Conservation (phyloP, 1,140 invertebrate species). For the Hycleus phaleratus region DNA sequence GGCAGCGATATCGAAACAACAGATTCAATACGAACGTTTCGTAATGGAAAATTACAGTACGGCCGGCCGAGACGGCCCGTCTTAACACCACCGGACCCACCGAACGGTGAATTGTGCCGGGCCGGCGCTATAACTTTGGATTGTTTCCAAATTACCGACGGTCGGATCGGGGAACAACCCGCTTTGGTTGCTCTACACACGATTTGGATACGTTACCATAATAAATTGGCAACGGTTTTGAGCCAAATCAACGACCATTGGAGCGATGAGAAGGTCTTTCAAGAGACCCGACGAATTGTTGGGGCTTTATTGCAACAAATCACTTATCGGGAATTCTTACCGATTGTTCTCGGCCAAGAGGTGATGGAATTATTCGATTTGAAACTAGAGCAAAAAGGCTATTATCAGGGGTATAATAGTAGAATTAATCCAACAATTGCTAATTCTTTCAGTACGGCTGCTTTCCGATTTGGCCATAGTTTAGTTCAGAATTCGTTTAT, state of each 20-base stretch:
- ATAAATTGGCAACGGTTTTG: slow-evolving; percentile 73
- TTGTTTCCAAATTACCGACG: slow-evolving; percentile 71
- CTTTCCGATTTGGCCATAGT: slow-evolving; percentile 93
- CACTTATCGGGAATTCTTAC: slow-evolving; percentile 82
- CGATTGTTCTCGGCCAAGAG: slow-evolving; percentile 62
- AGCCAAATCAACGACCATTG: slow-evolving; percentile 73
- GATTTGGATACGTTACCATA: slow-evolving; percentile 83
- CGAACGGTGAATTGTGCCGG: slow-evolving; percentile 50
- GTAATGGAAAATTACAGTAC: slow-evolving; percentile 57
- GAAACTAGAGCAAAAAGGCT: slow-evolving; percentile 54
- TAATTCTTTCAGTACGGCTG: slow-evolving; percentile 90
- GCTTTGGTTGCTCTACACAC: slow-evolving; percentile 82
- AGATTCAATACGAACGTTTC: slow-evolving; percentile 62
- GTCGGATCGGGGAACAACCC: slow-evolving; percentile 76
- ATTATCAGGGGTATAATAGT: slow-evolving; percentile 65
- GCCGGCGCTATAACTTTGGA: slow-evolving; percentile 57
- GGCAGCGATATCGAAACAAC: slow-evolving; percentile 74
- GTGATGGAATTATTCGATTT: slow-evolving; percentile 66
- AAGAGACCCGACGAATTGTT: slow-evolving; percentile 78
- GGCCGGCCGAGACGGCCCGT: slow-evolving; percentile 48
- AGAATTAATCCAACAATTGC: slow-evolving; percentile 77
- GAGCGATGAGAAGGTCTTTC: slow-evolving; percentile 80
- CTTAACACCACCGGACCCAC: slow-evolving; percentile 46
- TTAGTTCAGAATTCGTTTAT: slow-evolving; percentile 73
- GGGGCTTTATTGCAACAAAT: slow-evolving; percentile 79